These are phyloP conservation scores for Heliconius eleuchia DNA, from an alignment of 1,140 invertebrate species.

Conservation along the genomic window DNA sequence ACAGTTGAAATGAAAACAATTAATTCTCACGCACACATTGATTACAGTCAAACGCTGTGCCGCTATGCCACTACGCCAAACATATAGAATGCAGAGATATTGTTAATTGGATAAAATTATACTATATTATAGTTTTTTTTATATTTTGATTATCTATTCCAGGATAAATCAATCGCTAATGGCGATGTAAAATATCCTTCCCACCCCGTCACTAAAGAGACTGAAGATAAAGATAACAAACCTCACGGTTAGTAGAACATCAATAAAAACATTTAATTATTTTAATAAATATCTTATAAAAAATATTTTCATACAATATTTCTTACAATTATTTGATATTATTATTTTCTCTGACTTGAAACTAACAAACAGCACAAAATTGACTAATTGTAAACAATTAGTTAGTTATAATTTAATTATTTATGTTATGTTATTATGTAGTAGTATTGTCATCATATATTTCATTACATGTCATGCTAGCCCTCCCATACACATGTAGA, in stretches of 20 bases:
- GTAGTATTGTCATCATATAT: conserved; percentile 8
- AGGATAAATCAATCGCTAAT: conserved; percentile 70
- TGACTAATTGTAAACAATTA: conserved; percentile 13
- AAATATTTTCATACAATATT: not conserved
- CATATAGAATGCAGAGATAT: no score
- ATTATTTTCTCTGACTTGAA: not conserved
- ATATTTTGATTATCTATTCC: not conserved
- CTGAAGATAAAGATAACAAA: conserved; percentile 57
- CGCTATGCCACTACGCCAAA: no score
- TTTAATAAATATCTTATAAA: conserved; percentile 2
- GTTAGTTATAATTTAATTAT: conserved; percentile 3
- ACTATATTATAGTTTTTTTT: no score
- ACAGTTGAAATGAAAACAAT: no score
- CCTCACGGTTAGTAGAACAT: conserved; percentile 57
- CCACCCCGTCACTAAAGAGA: conserved; percentile 45
- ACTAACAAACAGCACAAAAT: conserved; percentile 13
- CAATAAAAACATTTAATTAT: not conserved
- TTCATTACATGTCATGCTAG: conserved; percentile 17
- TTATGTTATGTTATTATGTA: not conserved
- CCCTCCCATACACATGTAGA: conserved; percentile 23
- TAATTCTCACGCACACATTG: no score
- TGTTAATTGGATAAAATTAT: no score
- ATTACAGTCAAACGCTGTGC: no score
- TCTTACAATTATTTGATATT: not conserved
- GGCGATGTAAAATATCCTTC: conserved; percentile 62